Conservation (phyloP, 2,888 invertebrate species). For the Agrypnus murinus region DNA sequence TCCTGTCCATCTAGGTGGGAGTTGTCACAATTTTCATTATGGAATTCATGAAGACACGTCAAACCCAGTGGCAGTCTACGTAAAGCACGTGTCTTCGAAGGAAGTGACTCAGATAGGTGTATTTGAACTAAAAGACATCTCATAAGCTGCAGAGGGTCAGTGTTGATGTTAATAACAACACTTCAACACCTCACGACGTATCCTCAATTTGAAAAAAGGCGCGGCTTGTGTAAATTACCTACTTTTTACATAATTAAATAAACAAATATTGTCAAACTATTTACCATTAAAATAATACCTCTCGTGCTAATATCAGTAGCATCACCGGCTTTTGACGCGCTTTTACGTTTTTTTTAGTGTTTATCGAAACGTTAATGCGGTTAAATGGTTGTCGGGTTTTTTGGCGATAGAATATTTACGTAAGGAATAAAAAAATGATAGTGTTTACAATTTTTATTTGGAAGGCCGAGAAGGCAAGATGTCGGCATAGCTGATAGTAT, state of each 20-base stretch:
- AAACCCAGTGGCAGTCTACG: conserved; percentile 55
- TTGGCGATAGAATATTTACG: background rate
- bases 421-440: background rate
- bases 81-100: conserved; percentile 66
- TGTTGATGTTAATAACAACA: conserved; percentile 38
- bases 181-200: conserved; percentile 36
- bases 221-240: conserved; percentile 46
- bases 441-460: conserved; percentile 39
- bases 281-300: conserved; percentile 44
- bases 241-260: conserved; percentile 44
- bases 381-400: background rate
- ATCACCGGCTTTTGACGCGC: conserved; percentile 27
- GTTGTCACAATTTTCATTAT: conserved; percentile 50
- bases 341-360: conserved; percentile 8
- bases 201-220: conserved; percentile 30
- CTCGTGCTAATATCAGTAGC: conserved; percentile 41
- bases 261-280: conserved; percentile 37
- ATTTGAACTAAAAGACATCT: conserved; percentile 57
- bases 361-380: background rate
- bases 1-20: conserved; percentile 45
- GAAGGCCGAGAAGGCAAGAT: conserved; percentile 85
- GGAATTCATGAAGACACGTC: conserved; percentile 56
- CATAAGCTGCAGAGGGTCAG: conserved; percentile 43
- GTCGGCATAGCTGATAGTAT: conserved; percentile 89
- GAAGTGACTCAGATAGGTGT: conserved; percentile 64